Conservation (phyloP, 2,888 invertebrate species). For the Ischnura elegans region DNA sequence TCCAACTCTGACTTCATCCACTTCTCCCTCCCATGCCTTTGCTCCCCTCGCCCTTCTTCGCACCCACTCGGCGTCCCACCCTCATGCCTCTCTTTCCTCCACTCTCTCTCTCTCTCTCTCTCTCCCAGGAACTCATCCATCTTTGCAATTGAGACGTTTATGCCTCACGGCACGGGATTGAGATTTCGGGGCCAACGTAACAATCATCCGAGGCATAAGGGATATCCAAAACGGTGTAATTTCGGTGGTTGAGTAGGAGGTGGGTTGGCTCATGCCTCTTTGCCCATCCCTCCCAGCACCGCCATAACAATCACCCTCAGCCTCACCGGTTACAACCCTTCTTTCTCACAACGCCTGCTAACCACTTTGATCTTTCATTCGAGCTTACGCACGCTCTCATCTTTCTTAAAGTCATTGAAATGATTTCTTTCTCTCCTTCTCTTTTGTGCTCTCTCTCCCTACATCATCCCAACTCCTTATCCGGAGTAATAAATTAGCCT, state of each 20-base stretch:
- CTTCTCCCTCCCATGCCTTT: no score
- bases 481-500: conserved; percentile 59
- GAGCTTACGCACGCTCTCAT: background rate
- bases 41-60: no score
- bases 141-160: conserved; percentile 52
- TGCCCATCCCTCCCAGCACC: conserved; percentile 21
- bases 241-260: background rate
- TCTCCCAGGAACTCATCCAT: background rate
- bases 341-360: conserved; percentile 30
- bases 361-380: conserved; percentile 9
- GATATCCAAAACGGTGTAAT: conserved; percentile 64
- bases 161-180: conserved; percentile 57
- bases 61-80: background rate
- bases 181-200: conserved; percentile 62
- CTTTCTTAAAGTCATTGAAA: background rate
- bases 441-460: background rate
- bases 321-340: background rate
- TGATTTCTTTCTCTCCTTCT: background rate
- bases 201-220: conserved; percentile 57
- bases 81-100: background rate
- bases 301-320: conserved; percentile 3
- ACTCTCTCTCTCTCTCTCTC: background rate
- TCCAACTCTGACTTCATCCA: no score
- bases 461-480: background rate
- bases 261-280: background rate